Evolutionary conservation across 2,113 vertebrate genomes (phyloP).

Genomic region (Globicephala melas): DNA sequence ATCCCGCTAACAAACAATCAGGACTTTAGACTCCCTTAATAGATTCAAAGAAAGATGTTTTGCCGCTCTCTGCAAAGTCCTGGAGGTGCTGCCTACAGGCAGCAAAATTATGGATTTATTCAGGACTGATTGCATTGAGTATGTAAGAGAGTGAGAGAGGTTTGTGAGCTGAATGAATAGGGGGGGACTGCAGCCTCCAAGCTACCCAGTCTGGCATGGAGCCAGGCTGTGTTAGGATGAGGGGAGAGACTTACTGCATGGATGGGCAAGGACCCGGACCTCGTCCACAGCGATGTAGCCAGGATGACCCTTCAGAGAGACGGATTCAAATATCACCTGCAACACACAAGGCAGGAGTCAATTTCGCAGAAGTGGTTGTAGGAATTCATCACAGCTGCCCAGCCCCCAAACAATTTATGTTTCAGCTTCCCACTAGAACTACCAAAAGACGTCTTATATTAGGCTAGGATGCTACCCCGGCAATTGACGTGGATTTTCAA

Average conservation of each 20-base stretch:
- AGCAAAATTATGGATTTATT: slow-evolving; percentile 61
- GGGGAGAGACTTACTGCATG: slow-evolving; percentile 90
- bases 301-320: slow-evolving; percentile 94
- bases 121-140: slow-evolving; percentile 68
- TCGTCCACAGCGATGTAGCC: slow-evolving; percentile 97
- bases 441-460: neutral
- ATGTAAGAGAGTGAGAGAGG: slow-evolving; percentile 40
- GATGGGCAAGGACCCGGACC: slow-evolving; percentile 95
- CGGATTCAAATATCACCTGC: slow-evolving; percentile 97
- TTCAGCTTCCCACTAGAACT: neutral
- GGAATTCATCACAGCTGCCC: neutral
- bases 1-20: slow-evolving; percentile 73
- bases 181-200: neutral
- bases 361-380: neutral
- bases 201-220: neutral
- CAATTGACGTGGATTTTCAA: slow-evolving; percentile 7
- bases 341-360: slow-evolving; percentile 68
- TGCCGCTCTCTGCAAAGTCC: slow-evolving; percentile 58
- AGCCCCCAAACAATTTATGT: neutral
- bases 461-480: accelerated
- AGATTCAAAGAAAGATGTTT: slow-evolving; percentile 61
- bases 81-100: slow-evolving; percentile 51
- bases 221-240: neutral
- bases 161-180: slow-evolving; percentile 50
- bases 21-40: slow-evolving; percentile 69